Base-by-base conservation (phyloP, 2,888 invertebrate genomes). In the Scelioninae gen. 1 region DNA sequence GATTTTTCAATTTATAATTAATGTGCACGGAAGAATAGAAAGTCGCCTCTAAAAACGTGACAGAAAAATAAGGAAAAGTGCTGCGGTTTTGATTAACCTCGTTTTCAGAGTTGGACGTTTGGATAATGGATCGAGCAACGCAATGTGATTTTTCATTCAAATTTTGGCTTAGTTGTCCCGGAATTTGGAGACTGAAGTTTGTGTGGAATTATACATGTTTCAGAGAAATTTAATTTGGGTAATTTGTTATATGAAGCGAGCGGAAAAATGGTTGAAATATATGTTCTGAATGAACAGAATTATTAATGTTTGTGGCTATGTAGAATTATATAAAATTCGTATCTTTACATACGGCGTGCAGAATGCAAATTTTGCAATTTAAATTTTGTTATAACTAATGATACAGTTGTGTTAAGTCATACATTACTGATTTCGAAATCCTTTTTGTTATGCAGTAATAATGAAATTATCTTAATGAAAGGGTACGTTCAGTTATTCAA, bases 391-490 rank as follows among this genome's bases (percentile, higher is more conserved):
- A 8, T 34, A 13, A 32, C 38, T 56, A 38, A 56, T 56, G 38
- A 56, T 56, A 56, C 15, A 32, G 11, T 38, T 32, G 16, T 16
- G 11, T 16, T 15, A 13, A 38, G 16, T 13, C 38, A 5, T 34
- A 16, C 5, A 13, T 56, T 38, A 38, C 0, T 38, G 56, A 56
- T 56, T 56, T 38, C 38, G 16, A 56, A 56, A 56, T 15, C 16
- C 13, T 9, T 29, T 10, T 16, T 34, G 9, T 43, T 43, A n/a
- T 43, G n/a, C 43, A 13, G 16, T 56, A 38, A 38, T 38, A 38
- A 56, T 56, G 32, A 56, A 56, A 38, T 56, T 56, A 56, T 38
- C n/a, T 29, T 16, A 38, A 56, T 56, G 16, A 38, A 16, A 13
- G 32, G 38, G 5, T 56, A 38, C 32, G 10, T 38, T 2, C 32